Evolutionary conservation across 2,888 invertebrate species (phyloP), one percentile per base, ranked within the genome.

Genomic region (Calliopum simillimum): DNA sequence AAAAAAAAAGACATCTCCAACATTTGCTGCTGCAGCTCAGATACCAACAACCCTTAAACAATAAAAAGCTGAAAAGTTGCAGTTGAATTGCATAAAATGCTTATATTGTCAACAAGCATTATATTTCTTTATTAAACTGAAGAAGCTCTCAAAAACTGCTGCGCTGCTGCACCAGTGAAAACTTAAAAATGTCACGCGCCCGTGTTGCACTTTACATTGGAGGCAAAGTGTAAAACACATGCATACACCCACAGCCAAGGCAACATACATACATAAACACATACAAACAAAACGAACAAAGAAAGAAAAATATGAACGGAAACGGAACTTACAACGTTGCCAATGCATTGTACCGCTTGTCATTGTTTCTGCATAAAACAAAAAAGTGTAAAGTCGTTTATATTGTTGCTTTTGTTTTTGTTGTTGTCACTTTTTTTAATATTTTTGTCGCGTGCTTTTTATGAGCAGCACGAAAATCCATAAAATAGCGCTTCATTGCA

Each of bases 141-240:
- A 33, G n/a, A 33, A 33, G 33, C 33, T 33, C 33, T 33, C 33
- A 33, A 33, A 33, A 33, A 33, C 33, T 33, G 33, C 33, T 33
- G 33, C n/a, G n/a, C 33, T 33, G 33, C 33, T 6, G 33, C 33
- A 8, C 33, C 33, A 33, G 33, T 33, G 33, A 33, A 33, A 33
- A 33, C 33, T 33, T 33, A 46, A 63, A 66, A 66, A 66, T 55
- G 56, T 66, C 65, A 66, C 65, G 65, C 65, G 41, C 44, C 56
- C 21, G 41, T 43, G 65, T 56, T n/a, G n/a, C 55, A 56, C 55
- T 44, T 55, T 46, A 21, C 41, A 3, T n/a, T 3, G 56, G 14
- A 14, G 11, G 13, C 23, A 21, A 21, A 56, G 33, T 25, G 19
- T 8, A 33, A 33, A 33, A 8, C 1, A 33, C 5, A 33, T n/a